These are phyloP conservation scores for Nomada fucata DNA, from an alignment of 2,888 invertebrate genomes.

Conservation along the genomic window DNA sequence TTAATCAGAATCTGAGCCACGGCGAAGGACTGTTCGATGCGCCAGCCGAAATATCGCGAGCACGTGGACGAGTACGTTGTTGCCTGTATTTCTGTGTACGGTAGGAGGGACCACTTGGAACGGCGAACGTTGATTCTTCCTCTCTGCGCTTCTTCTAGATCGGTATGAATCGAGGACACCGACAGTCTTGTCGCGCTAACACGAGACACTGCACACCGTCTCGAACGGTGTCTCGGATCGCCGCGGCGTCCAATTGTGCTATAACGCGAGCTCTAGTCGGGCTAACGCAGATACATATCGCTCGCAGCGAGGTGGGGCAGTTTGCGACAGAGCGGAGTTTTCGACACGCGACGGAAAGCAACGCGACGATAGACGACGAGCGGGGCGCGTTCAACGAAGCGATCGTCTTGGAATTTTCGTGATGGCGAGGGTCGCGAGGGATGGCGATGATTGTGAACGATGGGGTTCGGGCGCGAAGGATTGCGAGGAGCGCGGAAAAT, in stretches of 20 bases:
- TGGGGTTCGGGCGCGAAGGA: background rate
- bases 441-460: too few species aligned
- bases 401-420: background rate
- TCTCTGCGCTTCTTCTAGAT: constrained; percentile 12
- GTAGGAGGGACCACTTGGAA: background rate
- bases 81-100: too few species aligned
- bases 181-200: constrained; percentile 39
- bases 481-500: background rate
- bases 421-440: too few species aligned
- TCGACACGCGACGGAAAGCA: background rate
- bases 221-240: background rate
- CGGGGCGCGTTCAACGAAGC: background rate
- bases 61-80: background rate
- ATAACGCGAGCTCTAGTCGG: background rate
- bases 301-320: background rate
- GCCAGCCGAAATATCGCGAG: constrained; percentile 36
- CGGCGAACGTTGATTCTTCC: background rate
- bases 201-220: constrained; percentile 36
- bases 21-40: constrained; percentile 70
- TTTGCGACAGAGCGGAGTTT: background rate
- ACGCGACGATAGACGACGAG: background rate
- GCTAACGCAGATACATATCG: background rate
- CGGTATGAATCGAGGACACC: constrained; percentile 39
- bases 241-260: background rate
- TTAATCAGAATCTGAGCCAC: constrained; percentile 76